Conservation (phyloP, 2,797 vertebrate species). For the Pangasius krempfi region DNA sequence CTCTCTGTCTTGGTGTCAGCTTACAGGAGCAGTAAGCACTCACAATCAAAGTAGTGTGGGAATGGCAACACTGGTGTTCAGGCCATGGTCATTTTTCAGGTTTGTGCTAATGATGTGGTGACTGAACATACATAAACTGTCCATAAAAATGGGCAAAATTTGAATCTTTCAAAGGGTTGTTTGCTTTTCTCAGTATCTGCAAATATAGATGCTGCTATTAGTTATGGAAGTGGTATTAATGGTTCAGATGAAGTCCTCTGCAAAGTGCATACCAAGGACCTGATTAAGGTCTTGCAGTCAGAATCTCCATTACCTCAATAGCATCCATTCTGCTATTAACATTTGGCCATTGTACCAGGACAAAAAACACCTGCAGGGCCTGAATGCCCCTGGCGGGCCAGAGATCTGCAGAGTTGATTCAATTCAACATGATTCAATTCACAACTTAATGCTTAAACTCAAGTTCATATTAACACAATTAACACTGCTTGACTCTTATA, state of each 20-base stretch:
- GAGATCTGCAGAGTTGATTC: neutral
- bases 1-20: neutral
- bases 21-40: neutral
- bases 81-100: no score
- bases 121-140: neutral
- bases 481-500: neutral
- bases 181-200: no score
- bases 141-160: neutral
- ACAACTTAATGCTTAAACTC: neutral
- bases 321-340: neutral
- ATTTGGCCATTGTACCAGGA: neutral
- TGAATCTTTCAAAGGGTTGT: no score
- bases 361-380: neutral
- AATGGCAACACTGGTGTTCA: no score
- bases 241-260: neutral
- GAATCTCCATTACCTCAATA: neutral
- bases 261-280: neutral
- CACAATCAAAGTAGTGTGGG: no score
- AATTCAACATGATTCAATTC: neutral
- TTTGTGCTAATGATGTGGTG: neutral
- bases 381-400: neutral
- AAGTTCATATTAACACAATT: neutral
- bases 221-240: neutral
- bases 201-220: neutral
- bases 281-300: neutral